Conservation (phyloP, 2,888 invertebrate genomes). For the Ceramica pisi region DNA sequence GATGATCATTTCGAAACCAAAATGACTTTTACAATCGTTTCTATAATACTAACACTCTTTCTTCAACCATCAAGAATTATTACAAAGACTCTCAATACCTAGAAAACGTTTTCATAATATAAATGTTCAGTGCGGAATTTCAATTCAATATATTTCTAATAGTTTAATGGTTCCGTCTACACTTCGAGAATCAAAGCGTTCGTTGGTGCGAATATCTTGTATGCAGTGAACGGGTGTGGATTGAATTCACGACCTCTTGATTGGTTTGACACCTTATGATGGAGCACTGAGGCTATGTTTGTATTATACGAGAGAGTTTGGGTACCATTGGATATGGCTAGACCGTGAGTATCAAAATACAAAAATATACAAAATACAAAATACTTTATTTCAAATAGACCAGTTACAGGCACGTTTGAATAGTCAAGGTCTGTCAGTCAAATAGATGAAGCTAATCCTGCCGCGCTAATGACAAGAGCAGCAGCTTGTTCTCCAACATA, state of each 20-base stretch:
- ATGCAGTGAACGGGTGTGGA: not conserved
- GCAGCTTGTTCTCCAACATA: no score
- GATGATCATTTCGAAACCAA: not conserved
- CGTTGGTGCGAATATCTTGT: conserved; percentile 22
- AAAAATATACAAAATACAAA: no score
- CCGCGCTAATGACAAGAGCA: no score
- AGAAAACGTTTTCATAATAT: not conserved
- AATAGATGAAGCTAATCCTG: no score
- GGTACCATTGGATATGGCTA: no score
- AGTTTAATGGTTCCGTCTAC: conserved; percentile 9
- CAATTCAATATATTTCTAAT: conserved; percentile 20
- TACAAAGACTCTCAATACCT: not conserved
- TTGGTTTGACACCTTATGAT: not conserved
- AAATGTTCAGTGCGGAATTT: conserved; percentile 12
- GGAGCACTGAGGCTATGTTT: no score
- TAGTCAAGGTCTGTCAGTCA: no score
- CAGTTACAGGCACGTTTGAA: no score
- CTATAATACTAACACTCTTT: not conserved
- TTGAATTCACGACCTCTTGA: not conserved
- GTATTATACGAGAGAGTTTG: no score
- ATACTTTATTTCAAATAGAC: no score
- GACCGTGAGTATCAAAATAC: no score
- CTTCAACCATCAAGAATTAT: not conserved
- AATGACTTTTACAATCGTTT: not conserved
- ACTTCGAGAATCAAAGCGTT: conserved; percentile 11